Evolutionary conservation across 2,797 vertebrate species (phyloP).

Genomic region (Liasis olivaceus): DNA sequence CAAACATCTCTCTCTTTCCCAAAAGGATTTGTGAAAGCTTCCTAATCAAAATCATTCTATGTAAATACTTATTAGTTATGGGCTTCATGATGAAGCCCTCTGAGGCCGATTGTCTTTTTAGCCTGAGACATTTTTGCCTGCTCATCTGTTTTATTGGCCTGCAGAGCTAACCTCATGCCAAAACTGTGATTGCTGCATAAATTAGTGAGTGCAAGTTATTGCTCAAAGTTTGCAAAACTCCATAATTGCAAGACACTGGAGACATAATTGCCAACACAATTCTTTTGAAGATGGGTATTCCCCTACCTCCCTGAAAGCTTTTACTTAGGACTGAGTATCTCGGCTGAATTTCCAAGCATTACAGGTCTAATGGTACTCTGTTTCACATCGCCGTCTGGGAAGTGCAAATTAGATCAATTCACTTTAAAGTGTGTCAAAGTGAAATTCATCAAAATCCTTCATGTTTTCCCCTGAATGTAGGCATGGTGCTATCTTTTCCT

Average conservation of each 20-base stretch:
- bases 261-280: slow-evolving; percentile 45
- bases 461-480: background rate
- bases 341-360: background rate
- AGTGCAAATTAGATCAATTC: too few species aligned
- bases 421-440: background rate
- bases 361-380: too few species aligned
- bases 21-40: slow-evolving; percentile 25
- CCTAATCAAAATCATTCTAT: slow-evolving; percentile 17
- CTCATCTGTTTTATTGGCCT: slow-evolving; percentile 65
- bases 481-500: background rate
- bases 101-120: slow-evolving; percentile 59
- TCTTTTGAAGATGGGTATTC: slow-evolving; percentile 4
- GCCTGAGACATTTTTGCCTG: slow-evolving; percentile 56
- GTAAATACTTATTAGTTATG: slow-evolving; percentile 57
- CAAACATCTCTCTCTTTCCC: slow-evolving; percentile 6
- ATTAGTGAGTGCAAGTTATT: slow-evolving; percentile 63
- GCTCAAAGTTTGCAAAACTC: slow-evolving; percentile 60
- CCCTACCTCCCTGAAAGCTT: slow-evolving; percentile 14
- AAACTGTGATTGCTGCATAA: slow-evolving; percentile 63
- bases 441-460: background rate
- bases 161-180: slow-evolving; percentile 44
- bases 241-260: slow-evolving; percentile 35
- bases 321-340: slow-evolving; percentile 26
- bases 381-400: too few species aligned
- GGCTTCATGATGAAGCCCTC: slow-evolving; percentile 45